These are phyloP conservation scores for Piscicola geometra DNA, from an alignment of 2,888 invertebrate genomes.

Conservation along the genomic window DNA sequence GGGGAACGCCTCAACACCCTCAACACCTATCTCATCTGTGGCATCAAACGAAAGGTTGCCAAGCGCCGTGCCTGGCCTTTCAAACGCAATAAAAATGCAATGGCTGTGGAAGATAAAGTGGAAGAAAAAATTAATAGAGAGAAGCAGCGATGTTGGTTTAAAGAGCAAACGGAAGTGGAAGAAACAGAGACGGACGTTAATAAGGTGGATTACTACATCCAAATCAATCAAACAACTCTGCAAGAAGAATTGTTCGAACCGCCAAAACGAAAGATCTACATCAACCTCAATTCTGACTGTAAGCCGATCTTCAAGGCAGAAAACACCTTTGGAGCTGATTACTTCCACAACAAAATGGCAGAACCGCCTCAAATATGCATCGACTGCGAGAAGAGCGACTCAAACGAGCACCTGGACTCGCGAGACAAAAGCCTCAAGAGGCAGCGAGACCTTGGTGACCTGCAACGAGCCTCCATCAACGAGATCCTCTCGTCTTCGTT, in stretches of 20 bases:
- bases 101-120: not conserved
- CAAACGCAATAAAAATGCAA: too few relatives aligned
- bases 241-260: not conserved
- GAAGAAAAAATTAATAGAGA: not conserved
- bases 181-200: not conserved
- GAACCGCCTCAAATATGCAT: not conserved
- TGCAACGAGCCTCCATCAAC: not conserved
- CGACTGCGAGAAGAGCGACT: not conserved
- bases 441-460: not conserved
- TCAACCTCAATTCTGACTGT: not conserved
- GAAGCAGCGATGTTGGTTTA: not conserved
- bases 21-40: conserved; percentile 84
- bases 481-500: conserved; percentile 60
- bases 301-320: not conserved
- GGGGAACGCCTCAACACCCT: conserved; percentile 96
- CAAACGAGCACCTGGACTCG: not conserved
- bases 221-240: not conserved
- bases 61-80: not conserved
- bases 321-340: too few relatives aligned
- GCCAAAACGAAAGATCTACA: not conserved
- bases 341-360: too few relatives aligned
- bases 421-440: not conserved
- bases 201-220: conserved; percentile 4
- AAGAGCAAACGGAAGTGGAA: not conserved
- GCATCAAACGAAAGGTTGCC: conserved; percentile 66